Evolutionary conservation across 2,888 invertebrate genomes (phyloP).

Genomic region (Nomada lathburiana): DNA sequence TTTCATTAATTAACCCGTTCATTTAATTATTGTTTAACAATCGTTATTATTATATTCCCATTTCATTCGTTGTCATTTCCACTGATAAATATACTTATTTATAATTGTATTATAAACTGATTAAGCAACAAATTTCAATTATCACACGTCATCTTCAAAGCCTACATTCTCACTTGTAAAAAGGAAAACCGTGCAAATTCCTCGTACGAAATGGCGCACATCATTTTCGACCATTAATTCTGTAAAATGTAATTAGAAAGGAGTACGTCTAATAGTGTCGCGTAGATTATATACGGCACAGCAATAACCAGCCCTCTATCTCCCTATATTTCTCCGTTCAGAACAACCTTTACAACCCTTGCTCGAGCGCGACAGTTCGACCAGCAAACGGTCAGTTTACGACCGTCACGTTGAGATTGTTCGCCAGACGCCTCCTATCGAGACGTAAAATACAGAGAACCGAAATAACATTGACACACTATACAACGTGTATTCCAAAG

Average conservation of each 20-base stretch:
- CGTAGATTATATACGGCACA: neutral
- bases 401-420: constrained; percentile 35
- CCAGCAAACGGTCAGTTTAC: constrained; percentile 45
- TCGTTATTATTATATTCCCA: too few species aligned
- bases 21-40: too few species aligned
- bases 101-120: too few species aligned
- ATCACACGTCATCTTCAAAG: neutral
- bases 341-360: neutral
- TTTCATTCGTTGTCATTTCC: too few species aligned
- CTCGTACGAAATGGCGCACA: neutral
- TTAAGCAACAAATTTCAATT: too few species aligned
- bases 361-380: neutral
- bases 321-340: neutral
- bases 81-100: too few species aligned
- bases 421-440: neutral
- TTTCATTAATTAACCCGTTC: too few species aligned
- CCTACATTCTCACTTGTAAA: neutral
- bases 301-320: neutral
- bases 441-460: neutral
- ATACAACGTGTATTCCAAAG: neutral
- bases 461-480: constrained; percentile 16
- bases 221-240: neutral
- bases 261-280: neutral
- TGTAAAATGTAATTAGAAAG: neutral
- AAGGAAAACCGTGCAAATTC: neutral